Evolutionary conservation across 2,113 vertebrate genomes (phyloP), one percentile per base, ranked within the genome.

Genomic region (Azemiops feae): DNA sequence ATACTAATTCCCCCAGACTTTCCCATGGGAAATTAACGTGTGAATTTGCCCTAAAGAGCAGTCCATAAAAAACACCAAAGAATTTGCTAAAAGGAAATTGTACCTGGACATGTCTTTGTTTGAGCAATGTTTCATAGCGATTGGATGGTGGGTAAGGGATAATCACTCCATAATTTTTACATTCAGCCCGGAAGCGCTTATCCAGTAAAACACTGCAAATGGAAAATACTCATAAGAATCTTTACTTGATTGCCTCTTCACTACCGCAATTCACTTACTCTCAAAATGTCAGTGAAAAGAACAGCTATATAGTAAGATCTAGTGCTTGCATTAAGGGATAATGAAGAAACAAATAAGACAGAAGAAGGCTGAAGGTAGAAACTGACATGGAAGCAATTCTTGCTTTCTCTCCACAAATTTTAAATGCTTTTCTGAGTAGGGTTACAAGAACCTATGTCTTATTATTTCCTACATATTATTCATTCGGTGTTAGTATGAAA

Each of bases 81-180:
- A 86, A 52, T 34, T 9, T 86, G 45, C 34, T 92, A 69, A 16
- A 0, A 30, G 87, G 74, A 89, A n/a, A 53, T 54, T 43, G 1
- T 97, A 99, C 99, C 99, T 99, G 99, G 53, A 99, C 99, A 0
- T 99, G 99, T 96, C 99, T 98, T 97, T 99, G 99, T 93, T 99
- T 99, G 90, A 99, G 98, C 95, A 99, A 97, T 0, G 99, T 99
- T 97, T 99, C 99, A 0, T 99, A 99, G 97, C 99, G 99, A 97
- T 99, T 99, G 43, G 99, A 99, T 0, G 99, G 99, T 0, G 99
- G 99, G 86, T 99, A 99, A 0, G 99, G 99, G 94, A 99, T 99
- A 96, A 99, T 99, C 95, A 99, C 99, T 0, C 99, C 99, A 0
- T 99, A 99, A 96, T 99, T 99, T 98, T 99, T 99, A 97, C 99